These are phyloP conservation scores for Thripadectes ignobilis DNA, from an alignment of 2,797 vertebrate species.

Conservation along the genomic window DNA sequence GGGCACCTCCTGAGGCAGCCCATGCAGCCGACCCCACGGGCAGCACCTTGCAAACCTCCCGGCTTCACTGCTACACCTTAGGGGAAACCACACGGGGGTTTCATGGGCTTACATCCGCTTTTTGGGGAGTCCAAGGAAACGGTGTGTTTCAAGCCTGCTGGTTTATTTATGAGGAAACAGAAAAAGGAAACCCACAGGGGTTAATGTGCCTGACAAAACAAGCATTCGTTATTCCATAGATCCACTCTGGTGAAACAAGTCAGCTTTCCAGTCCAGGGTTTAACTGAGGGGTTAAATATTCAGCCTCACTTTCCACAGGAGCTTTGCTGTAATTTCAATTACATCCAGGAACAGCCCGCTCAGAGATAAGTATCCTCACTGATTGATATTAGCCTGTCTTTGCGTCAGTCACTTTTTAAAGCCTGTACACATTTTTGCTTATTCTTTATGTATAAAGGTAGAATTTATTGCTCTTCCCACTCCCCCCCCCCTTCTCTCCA, in stretches of 20 bases:
- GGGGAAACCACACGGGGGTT: neutral
- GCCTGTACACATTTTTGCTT: slow-evolving; percentile 10
- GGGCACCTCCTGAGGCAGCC: neutral
- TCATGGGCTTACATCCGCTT: neutral
- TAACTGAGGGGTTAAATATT: slow-evolving; percentile 17
- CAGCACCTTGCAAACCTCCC: neutral
- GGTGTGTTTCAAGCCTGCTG: neutral
- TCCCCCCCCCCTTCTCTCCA: neutral
- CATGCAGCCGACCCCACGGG: neutral
- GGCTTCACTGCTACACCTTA: neutral
- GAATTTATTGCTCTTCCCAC: neutral
- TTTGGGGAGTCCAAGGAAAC: neutral
- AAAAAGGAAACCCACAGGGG: neutral
- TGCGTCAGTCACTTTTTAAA: slow-evolving; percentile 22
- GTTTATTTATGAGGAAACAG: neutral
- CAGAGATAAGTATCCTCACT: neutral
- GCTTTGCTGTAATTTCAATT: slow-evolving; percentile 39
- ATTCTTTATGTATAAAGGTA: neutral
- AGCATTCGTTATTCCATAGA: neutral
- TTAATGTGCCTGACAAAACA: neutral
- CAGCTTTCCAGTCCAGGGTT: neutral
- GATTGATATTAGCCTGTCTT: neutral
- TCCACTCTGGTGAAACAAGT: neutral
- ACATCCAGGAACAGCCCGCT: neutral
- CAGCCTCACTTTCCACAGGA: slow-evolving; percentile 10